Base-by-base conservation (phyloP, 1,140 invertebrate genomes). In the Aphaenogaster rudis region DNA sequence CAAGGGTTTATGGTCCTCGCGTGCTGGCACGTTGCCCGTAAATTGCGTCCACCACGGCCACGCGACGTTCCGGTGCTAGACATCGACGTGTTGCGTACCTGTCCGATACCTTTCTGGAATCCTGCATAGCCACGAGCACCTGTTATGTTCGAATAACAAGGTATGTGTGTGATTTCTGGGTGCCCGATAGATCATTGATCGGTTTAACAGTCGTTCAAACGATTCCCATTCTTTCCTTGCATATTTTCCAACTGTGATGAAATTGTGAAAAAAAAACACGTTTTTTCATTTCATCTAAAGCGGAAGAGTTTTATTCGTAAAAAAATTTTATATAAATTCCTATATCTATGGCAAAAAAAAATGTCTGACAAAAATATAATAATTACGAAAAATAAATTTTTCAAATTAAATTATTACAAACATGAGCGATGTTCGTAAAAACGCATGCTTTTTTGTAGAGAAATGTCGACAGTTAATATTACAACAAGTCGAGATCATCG, bases 1-100 rank as follows among this genome's bases (percentile, higher is more conserved):
- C 90, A 84, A 86, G 87, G 72, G 87, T 91, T 91, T 89, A 91
- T 87, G 87, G 84, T 88, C 57, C 57, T 86, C 87, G 50, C 79
- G 79, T 81, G 89, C 80, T 91, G 90, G 90, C 89, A 91, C 89
- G 86, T 86, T 90, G 89, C 88, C 89, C 80, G 86, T 90, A 90
- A 90, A 90, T 90, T 89, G 89, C 66, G 33, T 61, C 66, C 72
- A 88, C 67, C 67, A 48, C 45, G 79, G 48, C 54, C 54, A 57
- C 66, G 52, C 69, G 69, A 76, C 57, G 28, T 84, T 84, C 48
- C 57, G 54, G n/a, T 39, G 36, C 11, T 71, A 71, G 52, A 84
- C 69, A 33, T 48, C 78, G 63, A 80, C 80, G 54, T 84, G 69
- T 74, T 61, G 54, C 80, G 80, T 61, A 52, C 13, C 54, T 63